Evolutionary conservation across 2,113 vertebrate genomes (phyloP).

Genomic region (Ursus arctos): DNA sequence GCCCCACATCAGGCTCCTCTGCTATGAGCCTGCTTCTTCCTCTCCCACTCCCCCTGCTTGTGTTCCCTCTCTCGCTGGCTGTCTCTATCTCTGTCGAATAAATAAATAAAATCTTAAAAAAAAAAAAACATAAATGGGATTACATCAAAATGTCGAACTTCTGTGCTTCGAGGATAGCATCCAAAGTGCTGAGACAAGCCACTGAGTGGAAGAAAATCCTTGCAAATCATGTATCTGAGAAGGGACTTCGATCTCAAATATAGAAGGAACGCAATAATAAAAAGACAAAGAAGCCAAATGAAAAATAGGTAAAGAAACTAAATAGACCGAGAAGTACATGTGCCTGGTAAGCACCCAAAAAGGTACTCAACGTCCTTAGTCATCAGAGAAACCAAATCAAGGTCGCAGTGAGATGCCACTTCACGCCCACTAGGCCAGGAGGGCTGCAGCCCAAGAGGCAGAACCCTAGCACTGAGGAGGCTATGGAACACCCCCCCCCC

Average conservation of each 20-base stretch:
- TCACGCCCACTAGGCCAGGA: background rate
- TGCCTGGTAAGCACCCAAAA: background rate
- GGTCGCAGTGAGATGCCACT: background rate
- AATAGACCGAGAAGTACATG: background rate
- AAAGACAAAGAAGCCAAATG: background rate
- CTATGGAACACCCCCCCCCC: background rate
- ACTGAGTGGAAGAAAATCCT: background rate
- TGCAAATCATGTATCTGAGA: background rate
- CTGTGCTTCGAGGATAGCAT: background rate
- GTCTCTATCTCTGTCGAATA: too few species aligned
- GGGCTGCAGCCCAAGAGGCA: background rate
- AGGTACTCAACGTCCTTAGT: background rate
- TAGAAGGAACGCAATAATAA: background rate
- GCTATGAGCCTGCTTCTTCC: too few species aligned
- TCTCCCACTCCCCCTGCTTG: too few species aligned
- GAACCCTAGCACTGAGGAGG: background rate
- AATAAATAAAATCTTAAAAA: too few species aligned
- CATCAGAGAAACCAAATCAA: background rate
- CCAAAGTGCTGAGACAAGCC: background rate
- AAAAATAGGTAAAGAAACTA: background rate
- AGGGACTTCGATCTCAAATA: background rate
- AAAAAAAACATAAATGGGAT: background rate
- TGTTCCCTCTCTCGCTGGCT: too few species aligned
- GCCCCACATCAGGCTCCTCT: too few species aligned
- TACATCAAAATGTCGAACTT: background rate